A percentile compares a stretch with the other conserved stretches of the same genome.
phyloP scores from a whole-genome alignment of 2,888 invertebrate genomes.

The Cheiracanthium punctorium region DNA sequence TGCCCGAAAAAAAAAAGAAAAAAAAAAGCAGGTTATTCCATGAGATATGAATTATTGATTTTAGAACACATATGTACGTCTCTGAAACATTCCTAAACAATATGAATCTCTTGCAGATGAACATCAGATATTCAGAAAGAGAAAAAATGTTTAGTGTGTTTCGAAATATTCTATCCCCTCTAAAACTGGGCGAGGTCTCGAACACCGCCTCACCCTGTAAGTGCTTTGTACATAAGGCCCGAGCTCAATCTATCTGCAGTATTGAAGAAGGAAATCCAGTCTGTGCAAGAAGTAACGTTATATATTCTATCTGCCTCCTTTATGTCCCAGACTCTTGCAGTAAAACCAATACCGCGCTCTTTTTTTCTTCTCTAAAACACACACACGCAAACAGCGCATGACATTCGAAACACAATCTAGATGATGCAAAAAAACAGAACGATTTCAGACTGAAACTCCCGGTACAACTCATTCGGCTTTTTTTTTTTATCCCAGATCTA shows the following conservation, averaged over 20 bases:
- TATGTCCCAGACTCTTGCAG: conserved; percentile 34
- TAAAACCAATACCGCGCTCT: conserved; percentile 26
- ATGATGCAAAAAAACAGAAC: conserved; percentile 34
- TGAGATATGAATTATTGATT: too few relatives aligned
- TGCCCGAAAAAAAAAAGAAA: too few relatives aligned
- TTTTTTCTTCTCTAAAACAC: not conserved
- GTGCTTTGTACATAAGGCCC: not conserved
- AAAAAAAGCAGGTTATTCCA: too few relatives aligned
- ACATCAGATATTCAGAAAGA: not conserved
- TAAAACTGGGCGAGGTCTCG: not conserved
- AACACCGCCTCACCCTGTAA: not conserved
- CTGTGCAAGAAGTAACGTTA: conserved; percentile 28
- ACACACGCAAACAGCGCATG: conserved; percentile 6
- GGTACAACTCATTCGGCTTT: not conserved
- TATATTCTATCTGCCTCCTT: conserved; percentile 28
- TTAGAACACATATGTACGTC: too few relatives aligned
- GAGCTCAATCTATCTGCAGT: conserved; percentile 23
- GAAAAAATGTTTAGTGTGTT: not conserved
- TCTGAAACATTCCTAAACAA: too few relatives aligned
- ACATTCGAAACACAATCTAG: conserved; percentile 37
- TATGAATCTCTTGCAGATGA: too few relatives aligned
- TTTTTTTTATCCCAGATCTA: not conserved
- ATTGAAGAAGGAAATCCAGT: conserved; percentile 36
- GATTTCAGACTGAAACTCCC: not conserved
- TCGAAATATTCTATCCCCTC: not conserved